phyloP scores from a whole-genome alignment of 2,888 invertebrate genomes.

The Cyclophora albipunctata region DNA sequence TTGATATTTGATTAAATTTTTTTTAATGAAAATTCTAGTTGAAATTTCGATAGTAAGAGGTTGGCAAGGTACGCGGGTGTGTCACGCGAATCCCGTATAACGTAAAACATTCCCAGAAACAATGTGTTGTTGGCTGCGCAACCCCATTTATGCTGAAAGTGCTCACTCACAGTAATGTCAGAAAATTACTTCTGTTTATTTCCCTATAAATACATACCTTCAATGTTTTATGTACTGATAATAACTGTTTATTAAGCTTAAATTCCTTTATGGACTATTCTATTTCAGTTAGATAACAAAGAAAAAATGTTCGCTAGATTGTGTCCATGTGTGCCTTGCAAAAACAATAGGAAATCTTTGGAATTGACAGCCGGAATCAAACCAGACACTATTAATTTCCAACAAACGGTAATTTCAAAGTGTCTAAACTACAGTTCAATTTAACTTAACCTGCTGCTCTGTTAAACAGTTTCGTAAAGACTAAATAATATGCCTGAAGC shows the following conservation, averaged over 20 bases:
- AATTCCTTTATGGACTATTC: no score
- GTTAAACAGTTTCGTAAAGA: slow-evolving; percentile 48
- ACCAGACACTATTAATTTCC: no score
- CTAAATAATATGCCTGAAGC: slow-evolving; percentile 47
- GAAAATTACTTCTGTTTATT: slow-evolving; percentile 39
- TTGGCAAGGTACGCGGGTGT: slow-evolving; percentile 25
- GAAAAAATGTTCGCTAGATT: no score
- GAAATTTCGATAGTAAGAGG: slow-evolving; percentile 19
- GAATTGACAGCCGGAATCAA: no score
- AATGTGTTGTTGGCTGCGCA: slow-evolving; percentile 39
- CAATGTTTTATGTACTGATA: slow-evolving; percentile 22
- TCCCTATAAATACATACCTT: slow-evolving; percentile 28
- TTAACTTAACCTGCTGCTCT: slow-evolving; percentile 45
- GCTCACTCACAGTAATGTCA: slow-evolving; percentile 33
- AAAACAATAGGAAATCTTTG: no score
- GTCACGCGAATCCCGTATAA: slow-evolving; percentile 45
- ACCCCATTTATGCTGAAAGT: slow-evolving; percentile 40
- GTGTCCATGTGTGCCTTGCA: no score
- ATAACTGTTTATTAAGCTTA: not conserved
- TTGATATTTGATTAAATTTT: no score
- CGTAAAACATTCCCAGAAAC: slow-evolving; percentile 42
- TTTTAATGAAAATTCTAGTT: slow-evolving; percentile 3
- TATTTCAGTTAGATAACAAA: no score
- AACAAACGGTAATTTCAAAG: not conserved
- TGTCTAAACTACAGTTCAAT: slow-evolving; percentile 44